Base-by-base conservation (phyloP, 2,888 invertebrate genomes). In the Noctua comes region DNA sequence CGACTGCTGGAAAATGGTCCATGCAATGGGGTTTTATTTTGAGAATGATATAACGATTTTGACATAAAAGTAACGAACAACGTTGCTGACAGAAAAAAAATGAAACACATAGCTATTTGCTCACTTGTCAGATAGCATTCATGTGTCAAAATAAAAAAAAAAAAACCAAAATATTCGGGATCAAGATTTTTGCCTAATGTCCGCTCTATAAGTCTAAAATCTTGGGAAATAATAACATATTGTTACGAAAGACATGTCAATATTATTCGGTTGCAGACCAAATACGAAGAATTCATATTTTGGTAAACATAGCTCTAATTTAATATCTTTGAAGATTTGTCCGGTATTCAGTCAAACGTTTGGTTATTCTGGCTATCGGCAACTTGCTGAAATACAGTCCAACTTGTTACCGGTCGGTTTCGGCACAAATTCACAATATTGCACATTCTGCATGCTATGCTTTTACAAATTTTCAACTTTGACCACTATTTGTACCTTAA, bases 361-460 rank as follows among this genome's bases (percentile, higher is more conserved):
- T 93, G 89, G 94, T 82, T 74, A 91, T 89, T 87, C 24, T 83
- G 86, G 88, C 91, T 91, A 95, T 95, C 93, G 94, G 93, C 91
- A 96, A 96, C 95, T 96, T 95, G 93, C 94, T 96, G 93, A 95
- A 96, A 96, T 95, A 96, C 94, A 94, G 95, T 89, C 91, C 93
- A 96, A 96, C 94, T 96, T 95, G 96, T 95, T 95, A 96, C 96
- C 94, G 95, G 95, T 95, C 91, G 93, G 94, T 95, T 95, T 93
- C 93, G 91, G 93, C 92, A 92, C 94, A 94, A 95, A 95, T 94
- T 95, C 90, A 92, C 92, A 93, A 93, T 93, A 93, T 92, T 92
- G 91, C 93, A 92, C 91, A 90, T 91, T 91, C 92, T 91, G 89
- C 90, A 88, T 91, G 78, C 89, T 87, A 88, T 90, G 92, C 91